Evolutionary conservation across 2,888 invertebrate species (phyloP), one percentile per base, ranked within the genome.

Genomic region (Leptarthrus brevirostris): DNA sequence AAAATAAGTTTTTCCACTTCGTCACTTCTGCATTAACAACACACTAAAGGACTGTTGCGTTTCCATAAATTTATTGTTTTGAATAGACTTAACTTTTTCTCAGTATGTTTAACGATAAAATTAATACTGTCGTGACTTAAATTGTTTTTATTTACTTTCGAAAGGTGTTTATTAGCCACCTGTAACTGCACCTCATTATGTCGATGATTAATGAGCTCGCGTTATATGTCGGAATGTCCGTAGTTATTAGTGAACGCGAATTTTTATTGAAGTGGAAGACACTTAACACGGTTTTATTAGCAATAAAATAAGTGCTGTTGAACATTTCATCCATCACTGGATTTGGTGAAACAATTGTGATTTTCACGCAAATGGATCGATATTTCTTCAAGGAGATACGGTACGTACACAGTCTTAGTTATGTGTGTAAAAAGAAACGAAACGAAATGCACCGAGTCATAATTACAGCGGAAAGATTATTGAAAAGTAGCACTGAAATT

Each of bases 321-420:
- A 36, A 20, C 36, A 34, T 14, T 34, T 36, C 10, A 2, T 12
- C 36, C 47, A 24, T 24, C 47, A 47, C 24, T 47, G 47, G 64
- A 14, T 66, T 66, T 47, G 16, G 14, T 16, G 6, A 22, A 44
- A 47, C 22, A 16, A 66, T 66, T 66, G 47, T 18, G 44, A 47
- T 26, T 47, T 47, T 47, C 47, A 44, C 18, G 64, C 47, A 47
- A 47, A 66, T 66, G 64, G 64, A 66, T 66, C 64, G 64, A 66
- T 66, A 66, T 66, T 66, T 66, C 44, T 16, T 66, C 47, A 26
- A 66, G 64, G 26, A 66, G 64, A 24, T 47, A 66, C 64, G 47
- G 64, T 66, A 66, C 47, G 64, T 66, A 66, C 26, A 66, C 22
- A 66, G 24, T 34, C 22, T 47, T 44, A 16, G 8, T 16, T 66